A percentile compares a stretch with the other conserved stretches of the same genome.
Conservation (phyloP, 37 sponge, comb jelly and placozoan genomes). For the Spongilla lacustris region DNA sequence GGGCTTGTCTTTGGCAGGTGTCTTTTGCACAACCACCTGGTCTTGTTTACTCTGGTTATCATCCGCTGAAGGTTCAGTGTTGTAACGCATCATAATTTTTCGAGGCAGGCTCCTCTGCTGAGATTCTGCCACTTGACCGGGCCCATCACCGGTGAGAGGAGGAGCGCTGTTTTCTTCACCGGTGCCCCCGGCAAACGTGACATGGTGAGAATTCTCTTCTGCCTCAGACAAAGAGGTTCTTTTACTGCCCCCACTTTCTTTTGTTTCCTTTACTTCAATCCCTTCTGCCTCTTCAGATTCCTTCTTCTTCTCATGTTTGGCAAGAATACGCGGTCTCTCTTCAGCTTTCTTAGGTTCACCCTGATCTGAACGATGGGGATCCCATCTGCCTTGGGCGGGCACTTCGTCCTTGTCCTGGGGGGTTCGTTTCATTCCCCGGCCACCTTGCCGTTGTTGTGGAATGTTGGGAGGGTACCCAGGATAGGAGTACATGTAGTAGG, state of each 20-base stretch:
- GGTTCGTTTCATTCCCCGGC: neutral
- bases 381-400: neutral
- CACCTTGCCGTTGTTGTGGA: neutral
- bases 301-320: slow-evolving; percentile 3
- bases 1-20: slow-evolving; percentile 11
- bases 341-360: neutral
- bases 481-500: neutral
- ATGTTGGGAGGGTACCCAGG: too few relatives aligned
- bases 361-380: neutral
- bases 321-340: slow-evolving; percentile 17
- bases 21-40: neutral
- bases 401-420: neutral
- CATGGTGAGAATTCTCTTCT: slow-evolving; percentile 9
- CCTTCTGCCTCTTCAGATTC: slow-evolving; percentile 7
- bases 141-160: neutral
- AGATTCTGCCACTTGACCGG: neutral
- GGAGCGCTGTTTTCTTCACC: neutral
- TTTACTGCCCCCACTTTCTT: neutral
- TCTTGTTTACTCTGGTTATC: neutral
- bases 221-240: neutral
- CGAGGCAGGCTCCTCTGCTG: slow-evolving; percentile 6
- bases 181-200: slow-evolving; percentile 18
- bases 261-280: neutral
- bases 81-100: slow-evolving; percentile 57
- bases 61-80: neutral